Percentiles rank a stretch among this genome's conserved stretches.
Conservation (phyloP, 1,140 invertebrate species). For the Hydropsyche tenuis region DNA sequence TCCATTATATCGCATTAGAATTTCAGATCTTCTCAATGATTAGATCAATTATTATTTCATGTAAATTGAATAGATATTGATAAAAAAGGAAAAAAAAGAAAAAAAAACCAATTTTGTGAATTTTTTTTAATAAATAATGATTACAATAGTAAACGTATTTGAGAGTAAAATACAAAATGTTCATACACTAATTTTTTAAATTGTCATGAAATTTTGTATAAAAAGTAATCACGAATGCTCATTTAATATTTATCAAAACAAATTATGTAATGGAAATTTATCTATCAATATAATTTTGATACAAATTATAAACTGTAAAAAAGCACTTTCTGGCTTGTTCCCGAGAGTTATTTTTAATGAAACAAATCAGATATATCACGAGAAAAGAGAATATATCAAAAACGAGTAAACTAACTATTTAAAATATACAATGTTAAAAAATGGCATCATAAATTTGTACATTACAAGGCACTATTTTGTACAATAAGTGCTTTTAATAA, state of each 20-base stretch:
- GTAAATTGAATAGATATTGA: too few species aligned
- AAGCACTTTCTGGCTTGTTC: too few species aligned
- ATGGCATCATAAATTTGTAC: slow-evolving; percentile 22
- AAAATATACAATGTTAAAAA: background rate
- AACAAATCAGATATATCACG: too few species aligned
- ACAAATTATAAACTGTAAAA: slow-evolving; percentile 4
- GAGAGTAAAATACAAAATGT: background rate
- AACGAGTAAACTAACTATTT: background rate
- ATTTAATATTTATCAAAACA: background rate
- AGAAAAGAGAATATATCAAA: background rate
- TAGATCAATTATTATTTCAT: too few species aligned
- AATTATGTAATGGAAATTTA: background rate
- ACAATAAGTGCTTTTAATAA: background rate
- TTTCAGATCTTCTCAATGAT: too few species aligned
- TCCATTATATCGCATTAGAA: too few species aligned
- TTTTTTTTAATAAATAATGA: slow-evolving; percentile 16
- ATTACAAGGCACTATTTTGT: slow-evolving; percentile 14
- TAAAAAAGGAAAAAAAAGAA: background rate
- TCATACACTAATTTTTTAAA: too few species aligned
- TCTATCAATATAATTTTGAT: background rate
- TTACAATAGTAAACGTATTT: slow-evolving; percentile 3
- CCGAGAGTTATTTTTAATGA: too few species aligned
- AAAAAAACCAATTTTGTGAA: slow-evolving; percentile 9
- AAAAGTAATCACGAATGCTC: too few species aligned
- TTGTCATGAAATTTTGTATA: too few species aligned